phyloP scores from a whole-genome alignment of 2,113 vertebrate species.

The Eudyptes chrysolophus region DNA sequence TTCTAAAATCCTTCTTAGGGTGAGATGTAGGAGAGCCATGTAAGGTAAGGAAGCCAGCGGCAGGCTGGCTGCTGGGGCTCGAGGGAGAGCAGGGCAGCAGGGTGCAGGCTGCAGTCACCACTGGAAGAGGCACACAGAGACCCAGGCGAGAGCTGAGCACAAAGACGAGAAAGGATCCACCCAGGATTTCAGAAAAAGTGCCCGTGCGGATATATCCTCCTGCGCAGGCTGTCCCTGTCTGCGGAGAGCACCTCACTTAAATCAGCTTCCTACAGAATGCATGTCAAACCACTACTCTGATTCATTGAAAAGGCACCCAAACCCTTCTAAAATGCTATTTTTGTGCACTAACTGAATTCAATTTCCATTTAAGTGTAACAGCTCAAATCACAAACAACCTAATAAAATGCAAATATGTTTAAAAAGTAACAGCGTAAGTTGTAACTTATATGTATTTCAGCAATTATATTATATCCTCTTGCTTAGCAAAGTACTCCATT shows the following conservation, averaged over 20 bases:
- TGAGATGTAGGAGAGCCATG: background rate
- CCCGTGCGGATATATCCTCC: background rate
- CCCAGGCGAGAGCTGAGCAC: background rate
- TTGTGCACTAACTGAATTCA: background rate
- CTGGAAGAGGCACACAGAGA: background rate
- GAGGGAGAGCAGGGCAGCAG: background rate
- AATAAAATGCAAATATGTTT: background rate
- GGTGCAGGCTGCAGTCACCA: background rate
- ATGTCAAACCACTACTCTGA: conserved; percentile 3
- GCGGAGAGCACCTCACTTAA: background rate
- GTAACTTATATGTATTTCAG: background rate
- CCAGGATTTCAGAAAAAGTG: background rate
- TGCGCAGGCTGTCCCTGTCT: background rate
- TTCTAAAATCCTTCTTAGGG: background rate
- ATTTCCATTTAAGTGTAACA: conserved; percentile 35
- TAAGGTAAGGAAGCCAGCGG: background rate
- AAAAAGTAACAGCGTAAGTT: background rate
- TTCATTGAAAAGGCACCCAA: conserved; percentile 36
- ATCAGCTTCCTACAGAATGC: background rate
- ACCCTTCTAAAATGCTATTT: conserved; percentile 38
- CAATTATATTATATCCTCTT: background rate
- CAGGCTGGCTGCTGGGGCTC: background rate
- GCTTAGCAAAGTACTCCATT: conserved; percentile 3
- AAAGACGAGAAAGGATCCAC: background rate
- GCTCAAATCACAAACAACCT: background rate